These are phyloP conservation scores for Peromyscus maniculatus DNA, from an alignment of 2,113 vertebrate species.

Conservation along the genomic window DNA sequence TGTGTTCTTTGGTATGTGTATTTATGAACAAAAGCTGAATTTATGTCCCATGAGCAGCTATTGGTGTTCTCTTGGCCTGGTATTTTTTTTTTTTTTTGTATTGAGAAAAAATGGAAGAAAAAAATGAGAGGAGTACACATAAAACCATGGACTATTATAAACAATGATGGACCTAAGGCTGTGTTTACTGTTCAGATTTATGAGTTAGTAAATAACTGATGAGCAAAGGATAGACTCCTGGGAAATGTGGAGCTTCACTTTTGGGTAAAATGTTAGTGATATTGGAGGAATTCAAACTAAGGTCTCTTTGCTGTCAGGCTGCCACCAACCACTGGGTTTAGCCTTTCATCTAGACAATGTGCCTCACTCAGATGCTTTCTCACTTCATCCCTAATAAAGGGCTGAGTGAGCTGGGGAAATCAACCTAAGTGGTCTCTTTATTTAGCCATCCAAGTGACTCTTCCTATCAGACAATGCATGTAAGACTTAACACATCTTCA, in stretches of 20 bases:
- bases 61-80: conserved; percentile 6
- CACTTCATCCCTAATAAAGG: neutral
- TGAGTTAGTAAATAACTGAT: neutral
- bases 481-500: neutral
- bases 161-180: neutral
- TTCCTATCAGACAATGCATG: neutral
- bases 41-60: neutral
- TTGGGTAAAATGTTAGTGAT: neutral
- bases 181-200: neutral
- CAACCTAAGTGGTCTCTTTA: conserved; percentile 19
- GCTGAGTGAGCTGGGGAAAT: neutral
- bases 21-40: conserved; percentile 21
- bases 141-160: neutral
- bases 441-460: neutral
- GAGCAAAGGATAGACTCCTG: neutral
- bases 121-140: neutral
- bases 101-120: neutral
- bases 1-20: neutral
- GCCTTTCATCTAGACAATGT: neutral
- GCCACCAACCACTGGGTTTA: neutral
- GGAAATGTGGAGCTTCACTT: neutral
- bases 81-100: neutral
- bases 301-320: neutral
- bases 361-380: neutral
- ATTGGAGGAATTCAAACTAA: neutral